A percentile compares a stretch with the other conserved stretches of the same genome.
These are phyloP conservation scores for Poecilia wingei DNA, from an alignment of 2,797 vertebrate genomes.

Conservation along the genomic window DNA sequence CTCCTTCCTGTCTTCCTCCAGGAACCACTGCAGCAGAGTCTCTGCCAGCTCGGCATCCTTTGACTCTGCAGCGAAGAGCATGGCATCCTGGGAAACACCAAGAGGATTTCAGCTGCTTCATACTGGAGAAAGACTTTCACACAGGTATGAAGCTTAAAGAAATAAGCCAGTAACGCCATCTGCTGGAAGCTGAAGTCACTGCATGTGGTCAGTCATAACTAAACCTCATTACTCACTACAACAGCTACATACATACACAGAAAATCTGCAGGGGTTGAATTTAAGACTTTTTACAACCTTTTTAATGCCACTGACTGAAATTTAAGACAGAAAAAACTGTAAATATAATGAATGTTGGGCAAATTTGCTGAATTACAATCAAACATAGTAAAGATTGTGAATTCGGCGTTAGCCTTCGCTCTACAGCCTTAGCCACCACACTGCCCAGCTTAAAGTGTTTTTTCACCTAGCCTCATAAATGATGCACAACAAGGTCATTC, in stretches of 20 bases:
- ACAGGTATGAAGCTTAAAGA: neutral
- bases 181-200: conserved; percentile 16
- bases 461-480: neutral
- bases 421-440: too few relatives aligned
- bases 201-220: neutral
- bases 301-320: too few relatives aligned
- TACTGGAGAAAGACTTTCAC: neutral
- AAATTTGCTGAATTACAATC: too few relatives aligned
- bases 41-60: conserved; percentile 87
- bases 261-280: too few relatives aligned
- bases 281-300: too few relatives aligned
- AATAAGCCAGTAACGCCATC: conserved; percentile 34
- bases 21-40: conserved; percentile 90
- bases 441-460: too few relatives aligned
- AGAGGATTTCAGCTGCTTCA: neutral
- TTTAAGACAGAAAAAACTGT: too few relatives aligned
- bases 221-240: neutral
- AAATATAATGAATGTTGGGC: too few relatives aligned
- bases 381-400: too few relatives aligned
- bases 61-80: conserved; percentile 90
- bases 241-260: neutral
- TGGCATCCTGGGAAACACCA: conserved; percentile 83
- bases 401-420: too few relatives aligned
- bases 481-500: neutral
- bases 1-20: conserved; percentile 89